Conservation (phyloP, 2,797 vertebrate species). For the Halcyon leucocephala region DNA sequence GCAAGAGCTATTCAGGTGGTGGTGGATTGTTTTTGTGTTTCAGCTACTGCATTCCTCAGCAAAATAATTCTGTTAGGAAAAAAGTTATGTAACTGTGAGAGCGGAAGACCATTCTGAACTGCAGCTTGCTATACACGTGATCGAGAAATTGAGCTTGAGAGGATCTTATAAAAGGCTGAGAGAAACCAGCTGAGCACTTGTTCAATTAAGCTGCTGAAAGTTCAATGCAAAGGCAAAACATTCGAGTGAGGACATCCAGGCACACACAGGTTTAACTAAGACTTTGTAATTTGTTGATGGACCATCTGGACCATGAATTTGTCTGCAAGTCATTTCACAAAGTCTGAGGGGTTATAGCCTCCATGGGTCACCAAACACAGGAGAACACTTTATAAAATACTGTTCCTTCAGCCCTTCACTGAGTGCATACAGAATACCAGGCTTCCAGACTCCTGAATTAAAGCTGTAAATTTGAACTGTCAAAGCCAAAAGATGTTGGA, state of each 20-base stretch:
- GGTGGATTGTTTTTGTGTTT: neutral
- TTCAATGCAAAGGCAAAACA: neutral
- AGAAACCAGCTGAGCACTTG: neutral
- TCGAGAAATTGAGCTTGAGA: neutral
- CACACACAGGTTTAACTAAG: neutral
- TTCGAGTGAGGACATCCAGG: neutral
- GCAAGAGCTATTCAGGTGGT: neutral
- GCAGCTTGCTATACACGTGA: neutral
- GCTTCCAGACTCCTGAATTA: slow-evolving; percentile 58
- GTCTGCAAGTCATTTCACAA: neutral
- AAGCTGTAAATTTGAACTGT: slow-evolving; percentile 69
- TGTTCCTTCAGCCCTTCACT: neutral
- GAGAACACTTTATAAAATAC: slow-evolving; percentile 21
- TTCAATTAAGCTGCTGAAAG: neutral
- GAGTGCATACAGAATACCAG: neutral
- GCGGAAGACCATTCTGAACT: neutral
- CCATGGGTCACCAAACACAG: neutral
- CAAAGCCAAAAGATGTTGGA: slow-evolving; percentile 51
- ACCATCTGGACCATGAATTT: neutral
- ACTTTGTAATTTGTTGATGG: neutral
- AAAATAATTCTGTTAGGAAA: neutral
- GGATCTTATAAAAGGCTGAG: neutral
- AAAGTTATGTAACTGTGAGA: neutral
- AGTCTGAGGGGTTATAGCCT: slow-evolving; percentile 7
- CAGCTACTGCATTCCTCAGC: neutral